These are phyloP conservation scores for Hippasteria phrygiana DNA, from an alignment of 53 echinoderm and acorn worm genomes.

Conservation along the genomic window DNA sequence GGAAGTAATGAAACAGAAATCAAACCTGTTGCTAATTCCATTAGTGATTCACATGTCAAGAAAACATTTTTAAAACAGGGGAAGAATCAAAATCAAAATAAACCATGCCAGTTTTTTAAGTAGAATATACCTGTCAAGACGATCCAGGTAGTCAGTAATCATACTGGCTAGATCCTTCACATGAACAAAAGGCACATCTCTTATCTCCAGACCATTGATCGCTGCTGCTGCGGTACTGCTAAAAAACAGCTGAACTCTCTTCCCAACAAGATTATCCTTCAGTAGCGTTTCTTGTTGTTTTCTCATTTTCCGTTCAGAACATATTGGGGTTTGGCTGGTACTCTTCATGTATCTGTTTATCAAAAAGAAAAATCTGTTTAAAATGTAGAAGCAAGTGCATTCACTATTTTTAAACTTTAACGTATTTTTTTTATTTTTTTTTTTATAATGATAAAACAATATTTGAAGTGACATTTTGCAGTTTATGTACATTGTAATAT, in stretches of 20 bases:
- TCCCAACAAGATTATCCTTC: background rate
- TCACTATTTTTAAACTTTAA: no score
- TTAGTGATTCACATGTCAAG: background rate
- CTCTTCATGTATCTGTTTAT: conserved; percentile 5
- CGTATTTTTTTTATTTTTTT: background rate
- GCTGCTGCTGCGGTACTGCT: background rate
- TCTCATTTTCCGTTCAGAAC: conserved; percentile 24
- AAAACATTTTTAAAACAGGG: background rate
- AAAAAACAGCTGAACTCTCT: background rate
- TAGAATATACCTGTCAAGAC: conserved; percentile 18
- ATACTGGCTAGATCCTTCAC: background rate
- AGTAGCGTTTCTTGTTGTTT: background rate
- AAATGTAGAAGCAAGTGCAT: background rate
- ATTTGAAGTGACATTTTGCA: background rate
- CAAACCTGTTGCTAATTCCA: background rate
- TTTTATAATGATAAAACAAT: no score
- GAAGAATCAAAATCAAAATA: background rate
- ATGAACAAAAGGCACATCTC: conserved; percentile 3
- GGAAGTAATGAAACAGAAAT: background rate
- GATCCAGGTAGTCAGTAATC: conserved; percentile 21
- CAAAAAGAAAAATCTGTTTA: background rate
- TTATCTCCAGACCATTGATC: background rate
- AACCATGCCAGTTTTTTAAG: background rate
- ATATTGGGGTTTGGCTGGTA: conserved; percentile 7
- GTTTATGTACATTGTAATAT: no score